These are phyloP conservation scores for Ciconia stormi DNA, from an alignment of 2,113 vertebrate species.

Conservation along the genomic window DNA sequence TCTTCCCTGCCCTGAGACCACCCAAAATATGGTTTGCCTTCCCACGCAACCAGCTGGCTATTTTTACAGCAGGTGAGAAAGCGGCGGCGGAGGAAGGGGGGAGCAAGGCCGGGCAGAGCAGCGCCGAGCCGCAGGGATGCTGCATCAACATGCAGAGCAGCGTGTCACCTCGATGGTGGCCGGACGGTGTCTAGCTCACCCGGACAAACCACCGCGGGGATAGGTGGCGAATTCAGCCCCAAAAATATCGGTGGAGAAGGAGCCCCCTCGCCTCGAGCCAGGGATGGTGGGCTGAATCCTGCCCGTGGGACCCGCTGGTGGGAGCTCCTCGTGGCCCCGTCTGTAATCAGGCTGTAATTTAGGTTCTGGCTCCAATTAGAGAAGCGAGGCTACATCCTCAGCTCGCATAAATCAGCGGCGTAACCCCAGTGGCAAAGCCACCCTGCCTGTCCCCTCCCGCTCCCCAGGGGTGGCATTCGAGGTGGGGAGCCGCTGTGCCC, in stretches of 20 bases:
- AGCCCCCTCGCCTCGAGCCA: rapidly evolving
- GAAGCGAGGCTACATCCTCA: background rate
- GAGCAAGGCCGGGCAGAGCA: background rate
- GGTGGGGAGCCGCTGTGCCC: background rate
- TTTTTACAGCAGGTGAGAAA: background rate
- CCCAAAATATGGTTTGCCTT: background rate
- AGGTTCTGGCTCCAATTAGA: background rate
- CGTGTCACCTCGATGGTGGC: background rate
- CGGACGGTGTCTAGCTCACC: background rate
- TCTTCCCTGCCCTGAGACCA: background rate
- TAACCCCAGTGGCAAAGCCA: background rate
- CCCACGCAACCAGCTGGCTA: background rate
- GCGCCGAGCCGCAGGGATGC: background rate
- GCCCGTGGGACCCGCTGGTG: rapidly evolving
- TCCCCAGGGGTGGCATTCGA: background rate
- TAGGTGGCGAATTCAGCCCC: background rate
- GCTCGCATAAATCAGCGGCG: background rate
- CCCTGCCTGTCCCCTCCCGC: background rate
- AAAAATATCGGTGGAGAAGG: background rate
- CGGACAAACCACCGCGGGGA: background rate
- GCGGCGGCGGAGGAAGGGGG: rapidly evolving
- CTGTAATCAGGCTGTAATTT: conserved; percentile 22
- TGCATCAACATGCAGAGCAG: conserved; percentile 32
- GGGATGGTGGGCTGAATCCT: background rate
- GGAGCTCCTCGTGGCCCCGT: background rate